Evolutionary conservation across 2,888 invertebrate species (phyloP).

Genomic region (Scaptomyza flava): DNA sequence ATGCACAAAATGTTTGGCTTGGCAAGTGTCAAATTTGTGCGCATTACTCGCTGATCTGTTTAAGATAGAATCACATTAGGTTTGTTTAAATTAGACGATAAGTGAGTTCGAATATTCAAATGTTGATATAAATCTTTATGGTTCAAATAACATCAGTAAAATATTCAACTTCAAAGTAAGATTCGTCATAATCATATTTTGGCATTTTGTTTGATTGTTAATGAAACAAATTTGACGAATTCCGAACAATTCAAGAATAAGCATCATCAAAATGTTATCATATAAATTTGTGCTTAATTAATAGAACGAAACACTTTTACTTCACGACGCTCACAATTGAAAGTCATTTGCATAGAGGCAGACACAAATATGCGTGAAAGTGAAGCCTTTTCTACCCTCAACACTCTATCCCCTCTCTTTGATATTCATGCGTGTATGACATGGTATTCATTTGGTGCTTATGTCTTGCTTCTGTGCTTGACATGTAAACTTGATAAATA

Average conservation of each 20-base stretch:
- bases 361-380: slow-evolving; percentile 42
- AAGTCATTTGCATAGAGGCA: slow-evolving; percentile 66
- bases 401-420: not conserved
- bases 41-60: not conserved
- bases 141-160: too few relatives aligned
- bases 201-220: slow-evolving; percentile 28
- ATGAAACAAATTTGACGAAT: slow-evolving; percentile 29
- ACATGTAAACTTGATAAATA: slow-evolving; percentile 68
- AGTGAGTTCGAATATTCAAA: too few relatives aligned
- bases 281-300: slow-evolving; percentile 61
- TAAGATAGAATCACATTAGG: too few relatives aligned
- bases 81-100: too few relatives aligned
- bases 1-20: slow-evolving; percentile 26
- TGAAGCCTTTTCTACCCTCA: slow-evolving; percentile 1
- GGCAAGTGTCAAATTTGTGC: slow-evolving; percentile 17
- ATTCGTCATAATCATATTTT: slow-evolving; percentile 20
- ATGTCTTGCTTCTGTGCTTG: slow-evolving; percentile 14
- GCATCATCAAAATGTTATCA: slow-evolving; percentile 45
- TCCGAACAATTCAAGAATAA: slow-evolving; percentile 1
- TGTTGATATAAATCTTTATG: too few relatives aligned
- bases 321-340: slow-evolving; percentile 63
- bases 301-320: slow-evolving; percentile 63
- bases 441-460: slow-evolving; percentile 5
- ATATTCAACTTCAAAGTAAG: too few relatives aligned
- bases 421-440: slow-evolving; percentile 1